phyloP scores from a whole-genome alignment of 1,140 invertebrate genomes.

The Lethocerus indicus region DNA sequence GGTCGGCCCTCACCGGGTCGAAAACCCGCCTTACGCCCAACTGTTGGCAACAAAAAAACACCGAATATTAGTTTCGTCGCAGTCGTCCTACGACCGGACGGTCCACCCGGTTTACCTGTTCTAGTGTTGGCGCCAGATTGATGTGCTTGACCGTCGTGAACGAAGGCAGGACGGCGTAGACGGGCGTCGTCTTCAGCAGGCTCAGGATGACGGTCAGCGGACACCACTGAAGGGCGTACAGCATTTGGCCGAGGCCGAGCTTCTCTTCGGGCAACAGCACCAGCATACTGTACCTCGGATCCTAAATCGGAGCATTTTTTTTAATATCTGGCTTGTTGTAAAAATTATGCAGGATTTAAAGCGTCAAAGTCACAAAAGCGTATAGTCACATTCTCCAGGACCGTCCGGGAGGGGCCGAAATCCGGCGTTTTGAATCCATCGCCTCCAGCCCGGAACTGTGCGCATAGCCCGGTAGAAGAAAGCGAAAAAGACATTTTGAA shows the following conservation, averaged over 20 bases:
- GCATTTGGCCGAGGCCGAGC: constrained; percentile 25
- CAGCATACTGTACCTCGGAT: constrained; percentile 31
- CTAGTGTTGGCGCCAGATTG: constrained; percentile 52
- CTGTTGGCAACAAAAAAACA: too few species aligned
- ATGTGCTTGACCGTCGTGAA: constrained; percentile 61
- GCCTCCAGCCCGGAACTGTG: too few species aligned
- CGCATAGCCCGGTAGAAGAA: too few species aligned
- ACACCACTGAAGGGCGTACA: constrained; percentile 25
- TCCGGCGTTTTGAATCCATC: too few species aligned
- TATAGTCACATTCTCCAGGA: too few species aligned
- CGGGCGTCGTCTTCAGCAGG: constrained; percentile 43
- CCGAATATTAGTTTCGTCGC: neutral
- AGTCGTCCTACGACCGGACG: neutral
- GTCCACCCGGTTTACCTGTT: constrained; percentile 36
- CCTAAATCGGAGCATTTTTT: constrained; percentile 23
- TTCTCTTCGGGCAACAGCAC: constrained; percentile 28
- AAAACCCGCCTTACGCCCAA: constrained; percentile 56
- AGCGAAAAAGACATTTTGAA: too few species aligned
- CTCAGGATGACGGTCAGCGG: constrained; percentile 40
- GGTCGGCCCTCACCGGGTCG: constrained; percentile 53
- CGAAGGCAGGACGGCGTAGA: constrained; percentile 54
- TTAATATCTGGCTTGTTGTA: too few species aligned
- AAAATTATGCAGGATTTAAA: too few species aligned
- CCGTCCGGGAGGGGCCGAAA: too few species aligned
- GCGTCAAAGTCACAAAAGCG: neutral